Conservation (phyloP, 2,888 invertebrate genomes). For the Calameuta filiformis region DNA sequence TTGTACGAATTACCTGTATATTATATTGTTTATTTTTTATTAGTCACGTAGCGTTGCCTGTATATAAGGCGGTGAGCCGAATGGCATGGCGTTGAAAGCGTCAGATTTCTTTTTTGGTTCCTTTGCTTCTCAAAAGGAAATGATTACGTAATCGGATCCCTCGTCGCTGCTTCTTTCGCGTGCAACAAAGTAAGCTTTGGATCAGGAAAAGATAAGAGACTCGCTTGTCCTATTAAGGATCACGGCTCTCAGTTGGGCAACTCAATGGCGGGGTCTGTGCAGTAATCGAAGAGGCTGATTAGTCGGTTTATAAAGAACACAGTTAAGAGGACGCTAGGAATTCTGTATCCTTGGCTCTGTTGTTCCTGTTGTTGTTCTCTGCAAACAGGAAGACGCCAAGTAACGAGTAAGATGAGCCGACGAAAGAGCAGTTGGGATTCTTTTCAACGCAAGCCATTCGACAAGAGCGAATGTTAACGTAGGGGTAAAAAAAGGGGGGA, state of each 20-base stretch:
- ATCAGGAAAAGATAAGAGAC: neutral
- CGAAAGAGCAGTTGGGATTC: neutral
- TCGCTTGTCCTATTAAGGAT: neutral
- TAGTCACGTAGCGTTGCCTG: conserved; percentile 3
- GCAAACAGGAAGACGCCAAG: neutral
- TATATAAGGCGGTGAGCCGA: neutral
- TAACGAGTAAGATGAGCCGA: neutral
- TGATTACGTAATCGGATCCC: neutral
- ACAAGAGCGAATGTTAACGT: neutral
- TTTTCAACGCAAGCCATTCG: neutral
- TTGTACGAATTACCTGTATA: conserved; percentile 9
- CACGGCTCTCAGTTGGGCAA: neutral
- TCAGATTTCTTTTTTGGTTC: neutral
- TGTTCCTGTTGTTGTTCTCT: neutral
- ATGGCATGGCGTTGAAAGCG: neutral
- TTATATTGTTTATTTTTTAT: conserved; percentile 7
- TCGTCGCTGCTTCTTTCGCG: neutral
- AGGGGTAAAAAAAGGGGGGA: neutral
- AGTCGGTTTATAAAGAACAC: too few species aligned
- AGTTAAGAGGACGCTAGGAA: neutral
- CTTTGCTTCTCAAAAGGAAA: neutral
- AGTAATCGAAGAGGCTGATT: too few species aligned
- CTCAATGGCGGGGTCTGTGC: neutral
- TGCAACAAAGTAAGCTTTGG: neutral
- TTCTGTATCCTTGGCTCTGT: neutral